Percentiles rank a stretch among this genome's conserved stretches.
These are phyloP conservation scores for Euproctis similis DNA, from an alignment of 2,888 invertebrate genomes.

Conservation along the genomic window DNA sequence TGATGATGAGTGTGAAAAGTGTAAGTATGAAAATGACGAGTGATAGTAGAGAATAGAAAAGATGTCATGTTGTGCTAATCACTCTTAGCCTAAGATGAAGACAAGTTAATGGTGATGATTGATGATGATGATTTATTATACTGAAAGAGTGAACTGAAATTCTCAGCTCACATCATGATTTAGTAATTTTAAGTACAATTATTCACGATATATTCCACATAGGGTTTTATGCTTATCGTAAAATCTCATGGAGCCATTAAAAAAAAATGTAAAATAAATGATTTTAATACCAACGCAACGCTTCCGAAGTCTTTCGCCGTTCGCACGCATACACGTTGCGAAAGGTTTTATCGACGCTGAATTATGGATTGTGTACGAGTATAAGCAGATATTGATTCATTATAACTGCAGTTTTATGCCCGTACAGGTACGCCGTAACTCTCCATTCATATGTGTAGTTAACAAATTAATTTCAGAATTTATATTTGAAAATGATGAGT, in stretches of 20 bases:
- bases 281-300: constrained; percentile 29
- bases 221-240: constrained; percentile 13
- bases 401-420: constrained; percentile 30
- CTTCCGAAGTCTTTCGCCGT: constrained; percentile 21
- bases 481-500: no score
- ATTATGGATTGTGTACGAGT: constrained; percentile 32
- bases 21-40: no score
- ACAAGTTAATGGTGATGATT: no score
- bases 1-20: no score
- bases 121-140: no score
- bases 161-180: no score
- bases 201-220: no score
- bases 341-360: constrained; percentile 36
- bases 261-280: constrained; percentile 35
- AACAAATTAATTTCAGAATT: constrained; percentile 23
- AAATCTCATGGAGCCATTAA: constrained; percentile 29
- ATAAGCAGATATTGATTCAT: constrained; percentile 36
- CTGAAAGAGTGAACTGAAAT: no score
- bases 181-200: no score
- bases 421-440: constrained; percentile 21
- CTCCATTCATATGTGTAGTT: constrained; percentile 16
- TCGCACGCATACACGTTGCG: constrained; percentile 18
- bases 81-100: no score
- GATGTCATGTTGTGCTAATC: no score
- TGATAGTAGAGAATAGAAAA: no score